Evolutionary conservation across 2,113 vertebrate genomes (phyloP), one percentile per base, ranked within the genome.

Genomic region (Paedocypris sp.): DNA sequence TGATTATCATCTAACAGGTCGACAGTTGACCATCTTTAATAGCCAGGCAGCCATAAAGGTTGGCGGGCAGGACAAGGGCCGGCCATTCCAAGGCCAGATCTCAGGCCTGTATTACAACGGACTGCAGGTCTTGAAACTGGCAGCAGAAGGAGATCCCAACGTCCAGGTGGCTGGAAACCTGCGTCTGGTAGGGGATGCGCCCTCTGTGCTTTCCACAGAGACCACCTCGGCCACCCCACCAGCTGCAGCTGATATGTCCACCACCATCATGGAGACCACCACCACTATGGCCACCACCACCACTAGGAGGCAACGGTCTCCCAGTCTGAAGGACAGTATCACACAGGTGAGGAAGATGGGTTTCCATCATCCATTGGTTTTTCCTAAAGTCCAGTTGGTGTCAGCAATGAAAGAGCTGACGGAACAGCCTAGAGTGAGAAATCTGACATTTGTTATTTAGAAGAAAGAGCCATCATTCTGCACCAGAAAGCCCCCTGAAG

Each of bases 11-110:
- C 35, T 12, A 43, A 9, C 75, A 96, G 93, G 93, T 77, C 89
- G 93, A 71, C 93, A 96, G 86, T 79, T 96, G 81, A 96, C 93
- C 68, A 96, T 96, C 83, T 96, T 96, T 82, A 96, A 96, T 81
- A 95, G 92, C 81, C 93, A 97, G 82, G 93, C 93, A 3, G 86
- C 88, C 71, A 92, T 90, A 79, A 93, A 91, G 78, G 91, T 97
- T 4, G 92, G 93, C 20, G 93, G 93, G 62, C 83, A 87, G 45
- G 93, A 95, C 76, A 88, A 90, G 39, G 89, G 87, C 23, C 87
- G 87, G 43, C 90, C 92, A 3, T 96, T 96, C 84, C 93, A 96
- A 80, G 93, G 93, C 60, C 93, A 96, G 82, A 88, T 96, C 72
- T 94, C 93, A 0, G 91, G 93, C 64, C 85, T 96, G 31, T 96